Conservation (phyloP, 2,113 vertebrate species). For the Corythornis cristatus region DNA sequence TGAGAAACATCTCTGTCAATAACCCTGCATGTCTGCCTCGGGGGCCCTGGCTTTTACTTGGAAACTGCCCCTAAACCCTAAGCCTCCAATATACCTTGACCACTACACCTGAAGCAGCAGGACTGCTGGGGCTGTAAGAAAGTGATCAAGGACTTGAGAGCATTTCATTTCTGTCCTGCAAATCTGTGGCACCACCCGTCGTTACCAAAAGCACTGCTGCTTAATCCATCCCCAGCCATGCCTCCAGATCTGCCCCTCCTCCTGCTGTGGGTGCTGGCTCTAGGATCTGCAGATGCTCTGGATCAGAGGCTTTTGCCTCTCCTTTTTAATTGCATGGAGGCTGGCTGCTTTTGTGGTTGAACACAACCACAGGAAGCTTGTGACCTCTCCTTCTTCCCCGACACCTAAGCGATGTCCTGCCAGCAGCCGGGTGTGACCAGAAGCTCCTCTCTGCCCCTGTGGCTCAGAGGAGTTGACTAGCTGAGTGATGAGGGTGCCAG, state of each 20-base stretch:
- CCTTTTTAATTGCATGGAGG: background rate
- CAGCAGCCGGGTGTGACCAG: background rate
- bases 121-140: background rate
- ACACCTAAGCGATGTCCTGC: background rate
- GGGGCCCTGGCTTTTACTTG: background rate
- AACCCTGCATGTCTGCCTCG: fast-evolving
- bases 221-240: background rate
- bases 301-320: background rate
- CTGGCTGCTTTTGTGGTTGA: background rate
- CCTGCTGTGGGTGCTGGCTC: fast-evolving
- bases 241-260: background rate
- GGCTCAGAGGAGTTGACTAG: background rate
- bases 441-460: background rate
- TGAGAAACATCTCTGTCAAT: background rate
- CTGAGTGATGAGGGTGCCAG: background rate
- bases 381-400: background rate
- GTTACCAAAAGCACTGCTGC: fast-evolving
- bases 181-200: background rate
- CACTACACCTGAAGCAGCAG: background rate
- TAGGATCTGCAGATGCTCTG: background rate
- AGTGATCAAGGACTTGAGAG: background rate
- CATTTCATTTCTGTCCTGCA: background rate
- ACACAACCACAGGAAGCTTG: background rate
- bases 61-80: background rate
- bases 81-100: background rate